These are phyloP conservation scores for Parelbella ahira DNA, from an alignment of 2,888 invertebrate genomes.

Conservation along the genomic window DNA sequence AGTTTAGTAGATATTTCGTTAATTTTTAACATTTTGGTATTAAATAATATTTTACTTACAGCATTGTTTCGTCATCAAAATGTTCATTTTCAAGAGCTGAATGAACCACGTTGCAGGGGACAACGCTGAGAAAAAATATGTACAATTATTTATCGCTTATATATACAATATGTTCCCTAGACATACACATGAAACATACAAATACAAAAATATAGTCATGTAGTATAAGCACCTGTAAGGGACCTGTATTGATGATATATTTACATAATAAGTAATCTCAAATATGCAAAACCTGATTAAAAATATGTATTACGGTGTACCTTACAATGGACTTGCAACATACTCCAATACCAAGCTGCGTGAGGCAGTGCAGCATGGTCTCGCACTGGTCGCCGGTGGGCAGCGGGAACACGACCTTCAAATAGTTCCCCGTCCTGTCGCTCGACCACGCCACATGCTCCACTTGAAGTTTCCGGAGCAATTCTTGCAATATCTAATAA, in stretches of 20 bases:
- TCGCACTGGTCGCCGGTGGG: slow-evolving; percentile 86
- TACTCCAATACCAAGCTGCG: slow-evolving; percentile 85
- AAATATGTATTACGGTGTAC: too few species aligned
- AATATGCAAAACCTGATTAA: too few species aligned
- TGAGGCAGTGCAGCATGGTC: slow-evolving; percentile 86
- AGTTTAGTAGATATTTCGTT: too few species aligned
- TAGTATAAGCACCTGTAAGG: too few species aligned
- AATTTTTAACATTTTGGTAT: too few species aligned
- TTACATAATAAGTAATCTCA: too few species aligned
- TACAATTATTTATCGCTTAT: too few species aligned
- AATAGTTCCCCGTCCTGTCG: slow-evolving; percentile 84
- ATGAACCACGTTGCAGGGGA: slow-evolving; percentile 82
- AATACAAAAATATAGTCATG: too few species aligned
- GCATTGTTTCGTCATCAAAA: slow-evolving; percentile 48
- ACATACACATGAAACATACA: too few species aligned
- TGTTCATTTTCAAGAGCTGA: slow-evolving; percentile 56
- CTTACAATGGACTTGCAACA: slow-evolving; percentile 86
- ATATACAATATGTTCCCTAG: too few species aligned
- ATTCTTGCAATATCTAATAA: slow-evolving; percentile 86
- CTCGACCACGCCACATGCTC: slow-evolving; percentile 86
- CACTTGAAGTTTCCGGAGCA: slow-evolving; percentile 83
- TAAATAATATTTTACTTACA: too few species aligned
- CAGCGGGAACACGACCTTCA: slow-evolving; percentile 85
- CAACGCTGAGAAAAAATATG: slow-evolving; percentile 72
- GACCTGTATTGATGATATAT: too few species aligned